Base-by-base conservation (phyloP, 2,888 invertebrate species). In the Allolobophora icterica region DNA sequence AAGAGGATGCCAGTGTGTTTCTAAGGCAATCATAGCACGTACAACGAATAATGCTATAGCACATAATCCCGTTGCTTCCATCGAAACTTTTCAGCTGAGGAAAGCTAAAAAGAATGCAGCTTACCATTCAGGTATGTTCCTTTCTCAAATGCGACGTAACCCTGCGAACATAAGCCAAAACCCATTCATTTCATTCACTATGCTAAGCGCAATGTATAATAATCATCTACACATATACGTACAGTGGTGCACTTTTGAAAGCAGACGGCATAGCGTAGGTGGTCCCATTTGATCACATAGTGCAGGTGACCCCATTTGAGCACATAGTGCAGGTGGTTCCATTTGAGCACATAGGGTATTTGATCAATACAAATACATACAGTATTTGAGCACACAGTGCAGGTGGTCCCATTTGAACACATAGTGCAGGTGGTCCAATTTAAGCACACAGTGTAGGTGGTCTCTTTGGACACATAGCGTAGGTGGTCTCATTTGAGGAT, bases 121-220 rank as follows among this genome's bases (percentile, higher is more conserved):
- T n/a, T n/a, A 71, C 71, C 71, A 6, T 71, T 11, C 71, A n/a
- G 71, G n/a, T 13, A 71, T 71, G 30, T 71, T 71, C 71, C 71
- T 71, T 71, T 71, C 71, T 71, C 71, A n/a, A 71, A 71, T 30
- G n/a, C n/a, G 71, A n/a, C 71, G n/a, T 71, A 71, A n/a, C 71
- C 71, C 71, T 71, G 71, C 71, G 71, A 71, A 71, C n/a, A 71
- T 8, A 71, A 71, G 17, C n/a, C 30, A 71, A 71, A 8, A 71
- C n/a, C 71, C 6, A 11, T n/a, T 71, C 24, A 52, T 52, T 52
- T 24, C 52, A 52, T 52, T 21, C 52, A 21, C 52, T 52, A 24
- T 38, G 38, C 38, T 38, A 38, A 38, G 38, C 8, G 38, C 3
- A 71, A 71, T 71, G 30, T 8, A 30, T n/a, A n/a, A 6, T n/a